Conservation (phyloP, 2,113 vertebrate species). For the Sylvilagus bachmani region DNA sequence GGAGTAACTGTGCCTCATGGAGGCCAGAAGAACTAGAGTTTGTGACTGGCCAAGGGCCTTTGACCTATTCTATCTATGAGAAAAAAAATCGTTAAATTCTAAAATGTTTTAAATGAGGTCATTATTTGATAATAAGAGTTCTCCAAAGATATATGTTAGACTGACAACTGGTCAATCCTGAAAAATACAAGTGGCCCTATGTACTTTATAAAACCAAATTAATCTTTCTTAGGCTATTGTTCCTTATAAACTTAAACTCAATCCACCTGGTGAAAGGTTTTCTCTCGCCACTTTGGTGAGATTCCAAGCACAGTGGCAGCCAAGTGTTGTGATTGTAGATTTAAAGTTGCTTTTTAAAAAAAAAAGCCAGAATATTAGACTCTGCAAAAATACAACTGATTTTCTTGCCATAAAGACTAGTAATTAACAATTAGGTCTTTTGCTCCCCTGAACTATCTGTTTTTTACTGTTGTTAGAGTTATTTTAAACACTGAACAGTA, state of each 20-base stretch:
- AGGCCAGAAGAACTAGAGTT: neutral
- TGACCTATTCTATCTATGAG: neutral
- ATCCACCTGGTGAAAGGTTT: neutral
- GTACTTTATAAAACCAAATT: conserved; percentile 27
- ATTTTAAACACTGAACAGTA: conserved; percentile 75
- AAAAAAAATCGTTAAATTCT: neutral
- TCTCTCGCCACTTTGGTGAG: conserved; percentile 45
- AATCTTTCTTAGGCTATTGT: neutral
- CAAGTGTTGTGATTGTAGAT: conserved; percentile 58
- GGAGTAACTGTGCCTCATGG: accelerated
- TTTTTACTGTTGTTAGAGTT: conserved; percentile 76
- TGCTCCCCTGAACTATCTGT: conserved; percentile 47
- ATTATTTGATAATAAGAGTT: neutral
- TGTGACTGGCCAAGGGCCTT: neutral
- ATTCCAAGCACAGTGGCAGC: conserved; percentile 35
- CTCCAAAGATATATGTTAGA: neutral
- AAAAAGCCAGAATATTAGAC: conserved; percentile 50
- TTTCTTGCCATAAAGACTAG: conserved; percentile 68
- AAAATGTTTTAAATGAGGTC: neutral
- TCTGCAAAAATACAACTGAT: conserved; percentile 72
- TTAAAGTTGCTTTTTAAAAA: conserved; percentile 74
- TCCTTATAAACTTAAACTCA: conserved; percentile 57
- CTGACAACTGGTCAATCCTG: neutral
- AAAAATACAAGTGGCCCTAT: neutral
- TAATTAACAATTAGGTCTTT: conserved; percentile 72